Evolutionary conservation across 1,140 invertebrate genomes (phyloP).

Genomic region (Drosophila teissieri): DNA sequence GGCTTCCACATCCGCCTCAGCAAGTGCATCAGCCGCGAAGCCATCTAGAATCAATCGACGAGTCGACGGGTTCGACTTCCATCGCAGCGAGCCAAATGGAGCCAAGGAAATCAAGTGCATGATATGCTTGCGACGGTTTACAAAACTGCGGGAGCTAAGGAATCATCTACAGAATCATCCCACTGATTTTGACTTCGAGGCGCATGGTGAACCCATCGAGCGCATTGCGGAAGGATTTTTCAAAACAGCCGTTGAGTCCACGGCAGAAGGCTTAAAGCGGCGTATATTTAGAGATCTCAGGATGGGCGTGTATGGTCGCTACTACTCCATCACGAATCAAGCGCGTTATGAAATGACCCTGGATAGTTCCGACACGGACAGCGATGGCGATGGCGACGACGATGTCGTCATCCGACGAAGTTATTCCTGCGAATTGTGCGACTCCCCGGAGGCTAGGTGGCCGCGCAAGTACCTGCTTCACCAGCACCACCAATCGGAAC

Average conservation of each 20-base stretch:
- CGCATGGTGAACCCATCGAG: constrained; percentile 64
- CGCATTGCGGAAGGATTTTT: constrained; percentile 69
- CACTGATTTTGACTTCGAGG: constrained; percentile 53
- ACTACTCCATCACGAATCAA: constrained; percentile 73
- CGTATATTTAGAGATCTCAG: constrained; percentile 58
- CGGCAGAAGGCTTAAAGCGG: constrained; percentile 46
- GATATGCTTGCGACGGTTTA: constrained; percentile 64
- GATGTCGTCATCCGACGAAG: constrained; percentile 59
- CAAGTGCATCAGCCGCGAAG: constrained; percentile 11
- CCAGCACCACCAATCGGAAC: constrained; percentile 64
- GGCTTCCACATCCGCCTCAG: constrained; percentile 34
- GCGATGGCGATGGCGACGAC: constrained; percentile 53
- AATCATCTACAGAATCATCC: constrained; percentile 56
- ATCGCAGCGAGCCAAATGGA: constrained; percentile 66
- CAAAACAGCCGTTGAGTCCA: constrained; percentile 69
- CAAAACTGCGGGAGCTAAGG: constrained; percentile 55
- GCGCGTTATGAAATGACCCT: constrained; percentile 70
- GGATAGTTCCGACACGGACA: constrained; percentile 72
- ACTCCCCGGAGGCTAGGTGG: constrained; percentile 38
- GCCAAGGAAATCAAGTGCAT: constrained; percentile 70
- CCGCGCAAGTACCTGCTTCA: constrained; percentile 69
- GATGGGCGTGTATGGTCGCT: constrained; percentile 55
- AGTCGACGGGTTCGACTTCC: constrained; percentile 55
- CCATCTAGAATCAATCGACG: constrained; percentile 61
- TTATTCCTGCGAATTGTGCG: constrained; percentile 67